Conservation (phyloP, 92 coral and sea anemone genomes). For the Plumapathes pennacea region DNA sequence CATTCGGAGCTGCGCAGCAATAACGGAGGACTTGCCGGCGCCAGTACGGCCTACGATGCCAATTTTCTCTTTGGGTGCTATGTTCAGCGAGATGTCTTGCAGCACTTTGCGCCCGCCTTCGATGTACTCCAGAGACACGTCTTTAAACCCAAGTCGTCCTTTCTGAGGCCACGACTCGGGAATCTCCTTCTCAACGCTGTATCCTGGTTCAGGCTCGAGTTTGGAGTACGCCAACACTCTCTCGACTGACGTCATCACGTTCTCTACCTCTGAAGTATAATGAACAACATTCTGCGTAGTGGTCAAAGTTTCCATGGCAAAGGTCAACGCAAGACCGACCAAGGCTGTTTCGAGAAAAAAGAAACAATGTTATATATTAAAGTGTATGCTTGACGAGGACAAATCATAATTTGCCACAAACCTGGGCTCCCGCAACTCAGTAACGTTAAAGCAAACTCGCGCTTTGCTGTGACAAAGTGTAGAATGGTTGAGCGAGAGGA, state of each 20-base stretch:
- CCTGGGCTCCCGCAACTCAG: too few relatives aligned
- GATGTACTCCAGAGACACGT: slow-evolving; percentile 10
- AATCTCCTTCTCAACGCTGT: background rate
- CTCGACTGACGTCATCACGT: slow-evolving; percentile 9
- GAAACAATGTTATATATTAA: background rate
- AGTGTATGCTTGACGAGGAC: too few relatives aligned
- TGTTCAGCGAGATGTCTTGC: slow-evolving; percentile 2
- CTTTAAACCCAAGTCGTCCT: slow-evolving; percentile 6
- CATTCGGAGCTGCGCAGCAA: slow-evolving; percentile 14
- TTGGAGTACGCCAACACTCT: slow-evolving; percentile 11
- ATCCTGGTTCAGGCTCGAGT: slow-evolving; percentile 15
- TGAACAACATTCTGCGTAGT: background rate
- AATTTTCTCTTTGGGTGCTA: slow-evolving; percentile 11
- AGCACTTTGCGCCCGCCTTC: slow-evolving; percentile 4
- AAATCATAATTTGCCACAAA: too few relatives aligned
- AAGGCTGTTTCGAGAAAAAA: slow-evolving; percentile 3
- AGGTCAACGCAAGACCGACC: slow-evolving; percentile 8
- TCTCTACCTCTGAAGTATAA: background rate
- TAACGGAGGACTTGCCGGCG: slow-evolving; percentile 27
- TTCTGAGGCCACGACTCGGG: slow-evolving; percentile 19
- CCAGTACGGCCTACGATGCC: slow-evolving; percentile 42
- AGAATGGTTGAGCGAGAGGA: too few relatives aligned
- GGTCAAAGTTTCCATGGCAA: background rate
- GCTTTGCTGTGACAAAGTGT: too few relatives aligned
- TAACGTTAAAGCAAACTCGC: too few relatives aligned